These are phyloP conservation scores for Raphicerus campestris DNA, from an alignment of 2,113 vertebrate genomes.

Conservation along the genomic window DNA sequence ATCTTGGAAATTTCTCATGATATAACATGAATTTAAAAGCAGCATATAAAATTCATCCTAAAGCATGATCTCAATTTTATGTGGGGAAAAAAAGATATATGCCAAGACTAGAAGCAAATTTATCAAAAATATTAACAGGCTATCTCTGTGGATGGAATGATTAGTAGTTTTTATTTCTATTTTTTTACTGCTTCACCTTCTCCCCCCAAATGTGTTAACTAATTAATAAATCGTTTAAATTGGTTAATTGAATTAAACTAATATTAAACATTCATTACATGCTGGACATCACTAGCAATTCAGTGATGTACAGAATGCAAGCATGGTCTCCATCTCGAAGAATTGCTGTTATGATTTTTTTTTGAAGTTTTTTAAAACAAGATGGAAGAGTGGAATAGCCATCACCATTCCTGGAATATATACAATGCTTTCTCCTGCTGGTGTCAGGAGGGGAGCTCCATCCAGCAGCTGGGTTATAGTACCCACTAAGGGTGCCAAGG, in stretches of 20 bases:
- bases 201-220: not conserved
- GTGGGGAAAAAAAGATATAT: not conserved
- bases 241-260: conserved; percentile 5
- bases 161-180: not conserved
- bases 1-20: conserved; percentile 17
- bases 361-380: not conserved
- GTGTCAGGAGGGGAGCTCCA: not conserved
- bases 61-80: conserved; percentile 2
- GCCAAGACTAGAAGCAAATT: not conserved
- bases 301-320: not conserved
- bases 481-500: not conserved
- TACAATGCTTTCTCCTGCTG: not conserved
- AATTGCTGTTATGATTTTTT: not conserved
- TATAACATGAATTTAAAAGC: conserved; percentile 18
- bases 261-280: not conserved
- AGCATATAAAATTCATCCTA: conserved; percentile 39
- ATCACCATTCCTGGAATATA: not conserved
- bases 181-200: not conserved
- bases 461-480: not conserved
- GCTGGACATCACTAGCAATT: not conserved
- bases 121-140: not conserved
- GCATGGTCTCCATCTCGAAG: not conserved
- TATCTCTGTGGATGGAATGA: not conserved
- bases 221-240: conserved; percentile 6
- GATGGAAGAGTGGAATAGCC: not conserved